phyloP scores from a whole-genome alignment of 92 coral and sea anemone species.

The Metridium senile region DNA sequence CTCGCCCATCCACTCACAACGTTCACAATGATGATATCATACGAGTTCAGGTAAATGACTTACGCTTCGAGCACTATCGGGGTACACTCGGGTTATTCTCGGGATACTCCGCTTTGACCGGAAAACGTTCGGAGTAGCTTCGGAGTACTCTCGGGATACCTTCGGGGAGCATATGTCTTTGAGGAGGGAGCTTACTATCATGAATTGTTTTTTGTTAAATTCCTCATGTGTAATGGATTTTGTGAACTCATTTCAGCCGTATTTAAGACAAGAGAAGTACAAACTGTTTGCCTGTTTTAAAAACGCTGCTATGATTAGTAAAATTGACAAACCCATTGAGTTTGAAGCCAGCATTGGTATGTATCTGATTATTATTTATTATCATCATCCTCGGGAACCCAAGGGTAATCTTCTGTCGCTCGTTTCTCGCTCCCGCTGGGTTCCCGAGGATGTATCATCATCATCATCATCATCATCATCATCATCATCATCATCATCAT shows the following conservation, averaged over 20 bases:
- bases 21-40: conserved; percentile 48
- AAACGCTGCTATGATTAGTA: conserved; percentile 77
- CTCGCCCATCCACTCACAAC: conserved; percentile 20
- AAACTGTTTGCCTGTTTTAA: conserved; percentile 82
- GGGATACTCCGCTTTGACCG: no score
- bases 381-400: not conserved
- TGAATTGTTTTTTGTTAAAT: no score
- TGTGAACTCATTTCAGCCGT: conserved; percentile 40
- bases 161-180: no score
- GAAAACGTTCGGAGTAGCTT: no score
- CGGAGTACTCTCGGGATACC: not conserved
- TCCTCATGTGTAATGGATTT: no score
- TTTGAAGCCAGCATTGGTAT: conserved; percentile 92
- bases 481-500: no score
- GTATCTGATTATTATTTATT: not conserved
- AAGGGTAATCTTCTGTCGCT: no score
- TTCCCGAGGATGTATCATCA: no score
- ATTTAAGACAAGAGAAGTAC: conserved; percentile 57
- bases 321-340: conserved; percentile 68
- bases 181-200: no score
- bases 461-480: no score
- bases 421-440: no score
- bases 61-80: not conserved
- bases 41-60: conserved; percentile 48
- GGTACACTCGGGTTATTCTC: no score